Conservation (phyloP, 2,888 invertebrate species). For the Habrosyne pyritoides region DNA sequence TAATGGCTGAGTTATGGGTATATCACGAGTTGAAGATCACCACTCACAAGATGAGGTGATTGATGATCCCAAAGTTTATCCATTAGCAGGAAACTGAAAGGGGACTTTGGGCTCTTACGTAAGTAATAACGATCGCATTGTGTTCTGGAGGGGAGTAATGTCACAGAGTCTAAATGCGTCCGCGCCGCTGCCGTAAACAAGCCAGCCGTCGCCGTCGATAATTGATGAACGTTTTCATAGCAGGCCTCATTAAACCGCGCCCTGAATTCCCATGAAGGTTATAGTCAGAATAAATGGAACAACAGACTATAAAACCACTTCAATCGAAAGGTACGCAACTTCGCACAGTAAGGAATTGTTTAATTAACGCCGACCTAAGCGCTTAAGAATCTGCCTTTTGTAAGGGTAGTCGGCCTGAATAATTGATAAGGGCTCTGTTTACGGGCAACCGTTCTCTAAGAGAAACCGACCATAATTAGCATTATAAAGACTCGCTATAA, state of each 20-base stretch:
- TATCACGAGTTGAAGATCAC: neutral
- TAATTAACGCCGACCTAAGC: slow-evolving; percentile 35
- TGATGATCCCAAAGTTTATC: slow-evolving; percentile 23
- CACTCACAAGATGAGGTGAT: neutral
- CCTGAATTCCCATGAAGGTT: slow-evolving; percentile 76
- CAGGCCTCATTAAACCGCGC: slow-evolving; percentile 78
- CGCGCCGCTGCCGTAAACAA: slow-evolving; percentile 76
- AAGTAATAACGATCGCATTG: slow-evolving; percentile 43
- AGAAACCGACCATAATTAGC: slow-evolving; percentile 39
- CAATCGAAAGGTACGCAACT: slow-evolving; percentile 18
- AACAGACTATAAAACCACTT: slow-evolving; percentile 41
- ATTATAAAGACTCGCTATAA: slow-evolving; percentile 35
- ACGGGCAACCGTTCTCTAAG: slow-evolving; percentile 20
- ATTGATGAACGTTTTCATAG: slow-evolving; percentile 80
- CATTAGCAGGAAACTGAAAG: slow-evolving; percentile 32
- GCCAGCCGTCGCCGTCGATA: slow-evolving; percentile 75
- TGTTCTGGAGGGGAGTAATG: slow-evolving; percentile 61
- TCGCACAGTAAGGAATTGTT: slow-evolving; percentile 38
- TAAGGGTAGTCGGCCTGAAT: slow-evolving; percentile 18
- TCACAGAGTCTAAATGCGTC: slow-evolving; percentile 78
- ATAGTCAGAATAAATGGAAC: slow-evolving; percentile 53
- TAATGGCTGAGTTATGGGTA: neutral
- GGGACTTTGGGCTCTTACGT: slow-evolving; percentile 32
- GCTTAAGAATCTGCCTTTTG: slow-evolving; percentile 23
- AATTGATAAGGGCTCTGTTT: slow-evolving; percentile 22